A percentile compares a stretch with the other conserved stretches of the same genome.
Evolutionary conservation across 2,113 vertebrate genomes (phyloP).

Genomic region (Rhabdornis inornatus): DNA sequence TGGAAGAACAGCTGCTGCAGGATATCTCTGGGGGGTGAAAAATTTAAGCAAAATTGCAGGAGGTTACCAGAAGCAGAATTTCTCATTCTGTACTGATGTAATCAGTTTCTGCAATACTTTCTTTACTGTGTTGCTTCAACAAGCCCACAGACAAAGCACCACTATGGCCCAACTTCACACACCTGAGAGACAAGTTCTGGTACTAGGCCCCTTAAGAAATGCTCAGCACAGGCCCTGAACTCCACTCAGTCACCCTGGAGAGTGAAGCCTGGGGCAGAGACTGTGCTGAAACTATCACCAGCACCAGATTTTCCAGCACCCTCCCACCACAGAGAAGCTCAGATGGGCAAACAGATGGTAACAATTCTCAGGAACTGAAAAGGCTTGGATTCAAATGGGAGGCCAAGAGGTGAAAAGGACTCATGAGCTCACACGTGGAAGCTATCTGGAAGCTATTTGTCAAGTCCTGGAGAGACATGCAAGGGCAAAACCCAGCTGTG

Average conservation of each 20-base stretch:
- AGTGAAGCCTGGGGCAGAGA: background rate
- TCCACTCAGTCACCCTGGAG: background rate
- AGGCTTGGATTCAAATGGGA: background rate
- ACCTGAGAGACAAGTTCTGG: background rate
- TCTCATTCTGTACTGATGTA: background rate
- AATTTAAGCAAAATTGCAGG: background rate
- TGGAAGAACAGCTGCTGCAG: background rate
- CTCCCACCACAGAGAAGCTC: background rate
- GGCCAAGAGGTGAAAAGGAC: slow-evolving; percentile 41
- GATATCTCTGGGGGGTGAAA: background rate
- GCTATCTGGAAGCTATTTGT: slow-evolving; percentile 37
- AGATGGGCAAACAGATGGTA: background rate
- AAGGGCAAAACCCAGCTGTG: slow-evolving; percentile 30
- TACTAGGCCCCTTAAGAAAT: background rate
- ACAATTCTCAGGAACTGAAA: background rate
- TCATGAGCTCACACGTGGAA: background rate
- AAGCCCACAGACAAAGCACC: background rate
- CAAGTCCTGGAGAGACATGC: background rate
- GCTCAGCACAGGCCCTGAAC: background rate
- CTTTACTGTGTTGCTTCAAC: background rate
- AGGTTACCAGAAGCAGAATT: background rate
- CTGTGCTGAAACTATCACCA: background rate
- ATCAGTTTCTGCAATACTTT: background rate
- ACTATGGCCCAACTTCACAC: background rate
- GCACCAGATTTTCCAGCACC: background rate